Evolutionary conservation across 2,797 vertebrate genomes (phyloP).

Genomic region (Myiothlypis chrysogaster): DNA sequence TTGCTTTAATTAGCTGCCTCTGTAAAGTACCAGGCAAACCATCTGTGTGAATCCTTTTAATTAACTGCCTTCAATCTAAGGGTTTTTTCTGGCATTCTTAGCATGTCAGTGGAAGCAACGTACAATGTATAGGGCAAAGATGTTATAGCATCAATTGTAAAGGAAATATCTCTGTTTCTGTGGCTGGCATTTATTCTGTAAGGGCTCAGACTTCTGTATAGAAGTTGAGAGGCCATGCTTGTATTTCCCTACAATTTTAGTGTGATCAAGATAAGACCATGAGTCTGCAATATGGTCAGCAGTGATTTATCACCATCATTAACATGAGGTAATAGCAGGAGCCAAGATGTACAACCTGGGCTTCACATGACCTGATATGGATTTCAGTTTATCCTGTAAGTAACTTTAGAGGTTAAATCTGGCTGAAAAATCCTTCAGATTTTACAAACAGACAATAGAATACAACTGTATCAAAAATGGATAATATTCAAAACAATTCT

Average conservation of each 20-base stretch:
- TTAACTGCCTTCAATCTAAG: slow-evolving; percentile 9
- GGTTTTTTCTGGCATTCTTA: neutral
- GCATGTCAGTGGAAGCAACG: neutral
- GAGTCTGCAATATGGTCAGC: neutral
- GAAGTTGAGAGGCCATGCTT: neutral
- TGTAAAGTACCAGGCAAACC: slow-evolving; percentile 26
- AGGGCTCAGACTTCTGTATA: neutral
- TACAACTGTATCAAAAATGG: neutral
- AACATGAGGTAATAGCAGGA: neutral
- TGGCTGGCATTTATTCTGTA: neutral
- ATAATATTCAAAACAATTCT: neutral
- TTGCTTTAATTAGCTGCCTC: slow-evolving; percentile 38
- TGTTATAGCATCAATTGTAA: neutral
- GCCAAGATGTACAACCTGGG: neutral
- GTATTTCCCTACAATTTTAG: neutral
- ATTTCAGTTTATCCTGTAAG: neutral
- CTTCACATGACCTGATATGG: neutral
- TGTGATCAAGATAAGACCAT: neutral
- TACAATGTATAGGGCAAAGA: neutral
- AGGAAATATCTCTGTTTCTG: neutral
- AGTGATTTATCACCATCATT: neutral
- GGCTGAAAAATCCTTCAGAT: neutral
- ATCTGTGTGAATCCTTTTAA: slow-evolving; percentile 51
- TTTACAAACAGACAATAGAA: neutral
- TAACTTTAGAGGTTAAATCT: neutral